Conservation (phyloP, 2,888 invertebrate genomes). For the Polylopha cassiicola region DNA sequence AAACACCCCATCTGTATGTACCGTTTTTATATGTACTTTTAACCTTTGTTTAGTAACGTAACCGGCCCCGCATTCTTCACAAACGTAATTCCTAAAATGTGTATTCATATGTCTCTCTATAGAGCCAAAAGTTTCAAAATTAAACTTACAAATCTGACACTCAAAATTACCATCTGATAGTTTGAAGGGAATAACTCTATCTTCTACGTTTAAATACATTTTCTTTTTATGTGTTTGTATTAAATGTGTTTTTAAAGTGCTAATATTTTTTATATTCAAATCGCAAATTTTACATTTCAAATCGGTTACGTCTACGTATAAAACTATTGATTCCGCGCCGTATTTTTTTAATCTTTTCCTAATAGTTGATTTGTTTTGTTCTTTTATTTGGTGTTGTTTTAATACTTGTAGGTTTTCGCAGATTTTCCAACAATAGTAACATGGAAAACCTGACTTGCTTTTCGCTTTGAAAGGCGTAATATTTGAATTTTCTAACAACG, state of each 20-base stretch:
- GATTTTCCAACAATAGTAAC: slow-evolving; percentile 36
- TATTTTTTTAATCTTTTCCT: slow-evolving; percentile 5
- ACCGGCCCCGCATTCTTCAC: slow-evolving; percentile 58
- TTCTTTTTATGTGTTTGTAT: slow-evolving; percentile 12
- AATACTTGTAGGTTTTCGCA: slow-evolving; percentile 30
- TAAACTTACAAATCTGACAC: slow-evolving; percentile 15
- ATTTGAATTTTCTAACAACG: slow-evolving; percentile 36
- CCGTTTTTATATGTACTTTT: slow-evolving; percentile 52
- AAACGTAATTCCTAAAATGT: slow-evolving; percentile 60
- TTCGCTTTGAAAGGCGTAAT: slow-evolving; percentile 39
- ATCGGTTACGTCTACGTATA: slow-evolving; percentile 19
- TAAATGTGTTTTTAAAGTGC: slow-evolving; percentile 11
- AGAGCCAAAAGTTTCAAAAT: slow-evolving; percentile 60
- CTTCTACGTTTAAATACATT: slow-evolving; percentile 5
- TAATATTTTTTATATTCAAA: slow-evolving; percentile 1
- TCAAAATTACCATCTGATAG: slow-evolving; percentile 6
- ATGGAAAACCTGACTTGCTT: slow-evolving; percentile 35
- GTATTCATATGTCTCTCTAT: slow-evolving; percentile 66
- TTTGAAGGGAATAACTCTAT: slow-evolving; percentile 20
- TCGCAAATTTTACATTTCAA: slow-evolving; percentile 18
- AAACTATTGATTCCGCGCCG: slow-evolving; percentile 8
- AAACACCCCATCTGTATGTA: slow-evolving; percentile 43
- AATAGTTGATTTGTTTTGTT: slow-evolving; percentile 5
- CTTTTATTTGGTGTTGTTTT: slow-evolving; percentile 27
- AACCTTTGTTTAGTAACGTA: slow-evolving; percentile 56